Conservation (phyloP, 2,888 invertebrate species). For the Pogonocherus hispidulus region DNA sequence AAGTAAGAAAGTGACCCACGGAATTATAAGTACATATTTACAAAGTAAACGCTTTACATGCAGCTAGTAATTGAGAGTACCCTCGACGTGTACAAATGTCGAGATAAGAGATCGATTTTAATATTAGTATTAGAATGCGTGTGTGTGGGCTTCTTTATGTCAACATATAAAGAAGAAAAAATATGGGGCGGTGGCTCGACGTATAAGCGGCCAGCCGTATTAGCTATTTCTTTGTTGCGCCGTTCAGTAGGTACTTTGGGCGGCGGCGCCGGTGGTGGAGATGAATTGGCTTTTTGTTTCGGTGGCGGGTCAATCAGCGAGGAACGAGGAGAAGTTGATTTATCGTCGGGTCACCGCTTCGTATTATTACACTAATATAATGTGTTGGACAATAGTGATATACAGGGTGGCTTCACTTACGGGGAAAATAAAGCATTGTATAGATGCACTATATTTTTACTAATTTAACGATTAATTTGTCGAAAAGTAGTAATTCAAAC, state of each 20-base stretch:
- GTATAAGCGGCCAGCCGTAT: slow-evolving; percentile 1
- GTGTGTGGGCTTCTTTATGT: background rate
- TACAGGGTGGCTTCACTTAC: background rate
- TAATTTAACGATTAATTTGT: too few species aligned
- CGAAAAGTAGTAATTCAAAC: too few species aligned
- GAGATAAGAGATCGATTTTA: too few species aligned
- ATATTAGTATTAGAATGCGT: too few species aligned
- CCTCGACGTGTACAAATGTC: too few species aligned
- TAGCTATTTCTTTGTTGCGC: background rate
- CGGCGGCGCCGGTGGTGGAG: background rate
- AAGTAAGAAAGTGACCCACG: too few species aligned
- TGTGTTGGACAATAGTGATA: background rate
- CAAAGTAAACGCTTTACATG: too few species aligned
- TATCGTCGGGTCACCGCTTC: background rate
- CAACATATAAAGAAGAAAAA: background rate
- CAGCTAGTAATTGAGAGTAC: too few species aligned
- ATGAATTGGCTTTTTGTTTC: slow-evolving; percentile 7
- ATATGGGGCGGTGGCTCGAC: background rate
- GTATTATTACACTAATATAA: background rate
- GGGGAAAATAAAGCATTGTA: too few species aligned
- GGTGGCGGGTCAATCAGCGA: slow-evolving; percentile 11
- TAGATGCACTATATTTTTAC: too few species aligned
- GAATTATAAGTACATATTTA: too few species aligned
- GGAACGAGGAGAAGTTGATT: slow-evolving; percentile 4
- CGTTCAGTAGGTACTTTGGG: background rate